phyloP scores from a whole-genome alignment of 2,113 vertebrate species.

The Herpailurus yagouaroundi region DNA sequence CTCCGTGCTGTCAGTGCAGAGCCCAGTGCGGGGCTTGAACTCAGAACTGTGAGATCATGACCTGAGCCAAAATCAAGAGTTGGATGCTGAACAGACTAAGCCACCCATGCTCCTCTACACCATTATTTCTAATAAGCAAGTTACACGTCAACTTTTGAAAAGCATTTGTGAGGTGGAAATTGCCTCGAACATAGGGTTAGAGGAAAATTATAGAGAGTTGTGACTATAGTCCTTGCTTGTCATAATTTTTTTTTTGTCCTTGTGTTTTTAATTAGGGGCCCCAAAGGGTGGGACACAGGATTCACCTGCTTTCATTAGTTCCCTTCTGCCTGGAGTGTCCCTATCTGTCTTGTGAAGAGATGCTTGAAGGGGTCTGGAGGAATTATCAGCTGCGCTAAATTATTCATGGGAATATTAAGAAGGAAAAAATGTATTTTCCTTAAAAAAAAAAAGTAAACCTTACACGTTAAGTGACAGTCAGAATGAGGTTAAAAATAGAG shows the following conservation, averaged over 20 bases:
- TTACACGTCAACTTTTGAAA: not conserved
- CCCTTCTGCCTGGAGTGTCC: not conserved
- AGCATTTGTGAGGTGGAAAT: not conserved
- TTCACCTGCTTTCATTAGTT: not conserved
- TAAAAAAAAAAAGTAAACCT: conserved; percentile 40
- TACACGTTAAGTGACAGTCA: conserved; percentile 29
- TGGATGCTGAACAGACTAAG: too few species aligned
- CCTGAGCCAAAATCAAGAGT: too few species aligned
- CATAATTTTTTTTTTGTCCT: not conserved
- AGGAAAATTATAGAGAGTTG: not conserved
- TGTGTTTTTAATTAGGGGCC: conserved; percentile 6
- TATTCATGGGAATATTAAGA: conserved; percentile 79
- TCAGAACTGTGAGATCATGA: too few species aligned
- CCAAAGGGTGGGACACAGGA: not conserved
- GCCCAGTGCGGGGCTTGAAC: too few species aligned
- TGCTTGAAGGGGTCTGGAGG: conserved; percentile 36
- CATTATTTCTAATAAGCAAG: not conserved
- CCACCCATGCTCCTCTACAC: not conserved
- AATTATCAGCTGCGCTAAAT: conserved; percentile 74
- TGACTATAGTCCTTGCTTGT: not conserved
- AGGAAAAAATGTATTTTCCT: conserved; percentile 53
- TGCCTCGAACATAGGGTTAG: not conserved
- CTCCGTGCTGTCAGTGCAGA: too few species aligned
- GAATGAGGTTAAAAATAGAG: conserved; percentile 71
- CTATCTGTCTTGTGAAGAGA: conserved; percentile 62